Conservation (phyloP, 2,113 vertebrate genomes). For the Sander lucioperca region DNA sequence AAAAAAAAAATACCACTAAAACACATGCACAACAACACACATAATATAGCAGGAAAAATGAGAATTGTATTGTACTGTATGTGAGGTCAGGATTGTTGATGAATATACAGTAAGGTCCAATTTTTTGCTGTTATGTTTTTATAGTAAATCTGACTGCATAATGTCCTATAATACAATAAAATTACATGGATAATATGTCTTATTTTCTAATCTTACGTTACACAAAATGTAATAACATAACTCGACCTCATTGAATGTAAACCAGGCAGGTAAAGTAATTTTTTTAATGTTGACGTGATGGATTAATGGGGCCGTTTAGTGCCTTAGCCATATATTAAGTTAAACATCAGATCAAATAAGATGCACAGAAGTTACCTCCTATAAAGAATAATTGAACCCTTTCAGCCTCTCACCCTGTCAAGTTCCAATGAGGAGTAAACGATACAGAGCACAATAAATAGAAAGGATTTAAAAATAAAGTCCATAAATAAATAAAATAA, state of each 20-base stretch:
- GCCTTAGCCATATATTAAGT: no score
- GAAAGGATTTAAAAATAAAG: background rate
- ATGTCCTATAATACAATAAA: slow-evolving; percentile 10
- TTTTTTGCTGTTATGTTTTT: background rate
- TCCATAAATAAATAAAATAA: background rate
- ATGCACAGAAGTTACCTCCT: background rate
- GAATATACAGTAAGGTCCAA: background rate
- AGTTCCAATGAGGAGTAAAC: background rate
- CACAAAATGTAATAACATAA: background rate
- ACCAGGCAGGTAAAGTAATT: background rate
- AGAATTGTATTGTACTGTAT: slow-evolving; percentile 7
- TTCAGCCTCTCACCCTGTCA: background rate
- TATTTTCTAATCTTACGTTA: background rate
- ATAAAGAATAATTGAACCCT: background rate
- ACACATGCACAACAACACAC: slow-evolving; percentile 16
- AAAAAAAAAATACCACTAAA: slow-evolving; percentile 4
- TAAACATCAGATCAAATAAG: background rate
- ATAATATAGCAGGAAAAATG: background rate
- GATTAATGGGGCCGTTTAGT: background rate
- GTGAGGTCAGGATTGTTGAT: background rate
- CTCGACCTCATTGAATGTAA: background rate
- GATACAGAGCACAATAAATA: no score
- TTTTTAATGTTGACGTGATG: background rate
- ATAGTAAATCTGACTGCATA: background rate
- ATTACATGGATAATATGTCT: background rate